Base-by-base conservation (phyloP, 2,888 invertebrate genomes). In the Chloromyia formosa region DNA sequence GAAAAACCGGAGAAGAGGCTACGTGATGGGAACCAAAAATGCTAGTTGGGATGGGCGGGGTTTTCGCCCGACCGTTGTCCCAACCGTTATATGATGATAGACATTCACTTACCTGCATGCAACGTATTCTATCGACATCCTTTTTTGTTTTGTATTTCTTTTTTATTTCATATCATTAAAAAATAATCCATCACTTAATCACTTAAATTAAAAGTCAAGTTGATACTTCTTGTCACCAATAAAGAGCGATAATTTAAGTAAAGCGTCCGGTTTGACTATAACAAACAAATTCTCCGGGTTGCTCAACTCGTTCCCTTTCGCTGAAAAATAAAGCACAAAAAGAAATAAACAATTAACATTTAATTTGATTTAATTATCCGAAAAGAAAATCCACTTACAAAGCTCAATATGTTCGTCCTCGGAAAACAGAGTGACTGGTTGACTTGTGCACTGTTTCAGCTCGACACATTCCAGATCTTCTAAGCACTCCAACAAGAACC, bases 171-270 rank as follows among this genome's bases (percentile, higher is more conserved):
- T n/a, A n/a, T n/a, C n/a, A n/a, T n/a, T n/a, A n/a, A n/a, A n/a
- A n/a, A n/a, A n/a, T n/a, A n/a, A n/a, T n/a, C n/a, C n/a, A n/a
- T n/a, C n/a, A 35, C 27, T 35, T 35, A 4, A 35, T 35, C 2
- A 88, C 82, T 1, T 27, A 45, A 45, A 5, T 58, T 40, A 71
- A 80, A 88, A 89, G 78, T 89, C 88, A 5, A 83, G 80, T 61
- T 78, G 83, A 79, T 89, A 89, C 73, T 86, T 85, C 77, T 88
- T 88, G 35, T 86, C 86, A n/a, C 89, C 89, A 79, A 90, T 87
- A 80, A 90, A 90, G 72, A 86, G 80, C 12, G 88, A 85, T 74
- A 90, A 86, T 68, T 86, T 87, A 14, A 87, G 80, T 10, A 88
- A 81, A 16, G 89, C 89, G 80, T 88, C 86, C 1, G 85, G 82